Evolutionary conservation across 2,797 vertebrate species (phyloP).

Genomic region (Fringilla coelebs): DNA sequence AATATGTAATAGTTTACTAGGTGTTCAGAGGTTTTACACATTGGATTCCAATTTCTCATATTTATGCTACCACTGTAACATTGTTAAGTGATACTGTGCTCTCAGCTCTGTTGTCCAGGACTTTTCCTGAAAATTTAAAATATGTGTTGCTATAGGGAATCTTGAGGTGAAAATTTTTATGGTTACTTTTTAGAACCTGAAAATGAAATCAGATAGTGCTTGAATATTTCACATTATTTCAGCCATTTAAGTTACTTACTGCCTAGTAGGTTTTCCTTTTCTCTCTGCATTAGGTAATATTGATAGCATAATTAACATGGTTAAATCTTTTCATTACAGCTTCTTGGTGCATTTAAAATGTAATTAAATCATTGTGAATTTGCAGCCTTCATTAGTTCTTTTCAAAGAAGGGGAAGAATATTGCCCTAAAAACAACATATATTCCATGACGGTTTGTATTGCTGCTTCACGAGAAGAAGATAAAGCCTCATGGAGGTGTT

Average conservation of each 20-base stretch:
- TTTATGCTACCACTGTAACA: neutral
- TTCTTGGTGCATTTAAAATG: slow-evolving; percentile 15
- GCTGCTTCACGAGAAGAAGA: neutral
- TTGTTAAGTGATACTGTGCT: neutral
- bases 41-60: neutral
- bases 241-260: neutral
- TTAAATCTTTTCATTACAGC: neutral
- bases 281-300: neutral
- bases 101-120: neutral
- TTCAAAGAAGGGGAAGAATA: neutral
- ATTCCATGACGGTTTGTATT: neutral
- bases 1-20: neutral
- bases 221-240: neutral
- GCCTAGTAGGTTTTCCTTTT: neutral
- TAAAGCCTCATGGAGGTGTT: neutral
- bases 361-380: slow-evolving; percentile 18
- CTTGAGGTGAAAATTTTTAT: neutral
- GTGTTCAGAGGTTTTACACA: neutral
- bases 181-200: neutral
- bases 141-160: neutral
- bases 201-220: neutral
- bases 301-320: neutral
- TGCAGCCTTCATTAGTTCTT: neutral
- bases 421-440: neutral
- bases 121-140: neutral